Conservation (phyloP, 2,888 invertebrate species). For the Hesperia comma region DNA sequence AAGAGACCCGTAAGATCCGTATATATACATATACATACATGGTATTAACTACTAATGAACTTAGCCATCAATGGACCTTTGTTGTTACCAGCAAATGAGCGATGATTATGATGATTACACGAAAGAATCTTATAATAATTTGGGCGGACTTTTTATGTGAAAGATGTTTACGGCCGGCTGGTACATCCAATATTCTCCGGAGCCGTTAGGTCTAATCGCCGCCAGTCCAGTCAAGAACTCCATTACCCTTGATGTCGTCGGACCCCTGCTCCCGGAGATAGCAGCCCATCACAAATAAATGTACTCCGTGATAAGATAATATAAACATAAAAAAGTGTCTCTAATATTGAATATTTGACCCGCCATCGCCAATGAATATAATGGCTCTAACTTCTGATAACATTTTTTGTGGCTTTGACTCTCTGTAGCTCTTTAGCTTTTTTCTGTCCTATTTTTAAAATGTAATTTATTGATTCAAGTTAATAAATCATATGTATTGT, state of each 20-base stretch:
- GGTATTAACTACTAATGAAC: too few species aligned
- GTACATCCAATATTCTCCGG: slow-evolving; percentile 67
- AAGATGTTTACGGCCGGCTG: slow-evolving; percentile 26
- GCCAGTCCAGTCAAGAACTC: slow-evolving; percentile 69
- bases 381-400: not conserved
- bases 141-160: slow-evolving; percentile 17
- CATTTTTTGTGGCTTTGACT: not conserved
- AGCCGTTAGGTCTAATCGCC: slow-evolving; percentile 73
- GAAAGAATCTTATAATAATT: slow-evolving; percentile 17
- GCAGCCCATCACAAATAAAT: slow-evolving; percentile 60
- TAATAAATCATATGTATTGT: too few species aligned
- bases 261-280: slow-evolving; percentile 52
- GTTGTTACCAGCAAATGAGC: too few species aligned
- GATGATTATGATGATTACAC: too few species aligned
- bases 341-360: slow-evolving; percentile 23
- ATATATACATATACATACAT: too few species aligned
- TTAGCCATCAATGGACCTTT: too few species aligned
- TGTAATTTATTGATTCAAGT: too few species aligned
- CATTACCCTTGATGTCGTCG: slow-evolving; percentile 70
- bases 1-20: too few species aligned
- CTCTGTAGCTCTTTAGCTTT: too few species aligned
- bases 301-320: slow-evolving; percentile 44
- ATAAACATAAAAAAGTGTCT: slow-evolving; percentile 37
- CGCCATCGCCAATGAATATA: not conserved
- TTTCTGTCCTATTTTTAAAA: too few species aligned